Conservation (phyloP, 2,113 vertebrate genomes). For the Scomber scombrus region DNA sequence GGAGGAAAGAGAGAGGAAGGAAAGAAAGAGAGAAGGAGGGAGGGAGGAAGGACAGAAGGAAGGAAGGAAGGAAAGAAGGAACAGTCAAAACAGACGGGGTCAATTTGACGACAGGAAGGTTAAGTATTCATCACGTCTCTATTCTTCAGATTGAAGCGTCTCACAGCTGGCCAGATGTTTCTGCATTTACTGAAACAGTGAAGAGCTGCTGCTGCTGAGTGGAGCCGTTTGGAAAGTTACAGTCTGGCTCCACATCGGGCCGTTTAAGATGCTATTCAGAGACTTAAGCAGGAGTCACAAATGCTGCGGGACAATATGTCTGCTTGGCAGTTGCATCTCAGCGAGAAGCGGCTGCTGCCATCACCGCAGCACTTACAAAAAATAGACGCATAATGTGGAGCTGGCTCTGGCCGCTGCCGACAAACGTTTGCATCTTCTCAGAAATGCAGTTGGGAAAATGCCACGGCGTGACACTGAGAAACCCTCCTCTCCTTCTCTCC, state of each 20-base stretch:
- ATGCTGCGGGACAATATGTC: slow-evolving; percentile 20
- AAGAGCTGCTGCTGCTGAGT: slow-evolving; percentile 1
- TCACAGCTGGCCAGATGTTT: slow-evolving; percentile 1
- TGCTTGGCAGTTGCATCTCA: slow-evolving; percentile 5
- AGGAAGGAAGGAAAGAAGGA: no score
- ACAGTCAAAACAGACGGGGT: no score
- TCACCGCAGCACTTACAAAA: not conserved
- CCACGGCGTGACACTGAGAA: slow-evolving; percentile 13
- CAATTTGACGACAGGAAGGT: no score
- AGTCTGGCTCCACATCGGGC: not conserved
- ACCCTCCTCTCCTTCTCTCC: not conserved
- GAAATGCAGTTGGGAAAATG: slow-evolving; percentile 24
- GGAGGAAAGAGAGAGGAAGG: no score
- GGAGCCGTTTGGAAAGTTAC: slow-evolving; percentile 16
- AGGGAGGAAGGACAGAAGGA: no score
- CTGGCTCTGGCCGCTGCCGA: slow-evolving; percentile 6
- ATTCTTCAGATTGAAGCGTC: not conserved
- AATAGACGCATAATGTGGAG: slow-evolving; percentile 9
- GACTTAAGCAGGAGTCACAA: not conserved
- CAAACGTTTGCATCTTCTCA: slow-evolving; percentile 24
- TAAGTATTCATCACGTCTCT: not conserved
- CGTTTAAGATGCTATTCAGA: not conserved
- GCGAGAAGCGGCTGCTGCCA: not conserved
- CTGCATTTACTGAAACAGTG: not conserved
- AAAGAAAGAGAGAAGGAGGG: no score